Evolutionary conservation across 2,888 invertebrate species (phyloP).

Genomic region (Drosophila melanosoma): DNA sequence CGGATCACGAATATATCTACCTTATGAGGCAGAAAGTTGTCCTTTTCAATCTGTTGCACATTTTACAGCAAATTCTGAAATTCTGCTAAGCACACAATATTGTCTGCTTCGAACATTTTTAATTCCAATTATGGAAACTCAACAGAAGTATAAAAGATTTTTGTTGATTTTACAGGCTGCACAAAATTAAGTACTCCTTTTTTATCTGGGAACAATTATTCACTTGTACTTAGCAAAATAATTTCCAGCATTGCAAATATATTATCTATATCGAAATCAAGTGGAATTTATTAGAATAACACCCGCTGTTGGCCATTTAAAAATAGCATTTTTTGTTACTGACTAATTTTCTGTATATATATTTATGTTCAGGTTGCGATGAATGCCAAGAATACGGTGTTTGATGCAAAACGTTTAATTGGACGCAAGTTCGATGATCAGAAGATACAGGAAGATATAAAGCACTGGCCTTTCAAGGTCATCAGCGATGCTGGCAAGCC

Average conservation of each 20-base stretch:
- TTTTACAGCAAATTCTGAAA: neutral
- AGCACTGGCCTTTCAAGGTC: constrained; percentile 92
- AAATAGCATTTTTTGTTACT: constrained; percentile 32
- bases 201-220: neutral
- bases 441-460: constrained; percentile 92
- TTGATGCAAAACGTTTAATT: constrained; percentile 93
- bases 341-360: constrained; percentile 22
- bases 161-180: neutral
- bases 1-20: neutral
- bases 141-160: neutral
- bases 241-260: neutral
- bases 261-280: neutral
- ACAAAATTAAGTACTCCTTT: neutral
- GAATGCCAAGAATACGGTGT: constrained; percentile 93
- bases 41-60: neutral
- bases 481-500: constrained; percentile 89
- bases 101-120: neutral
- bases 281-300: constrained; percentile 10
- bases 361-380: constrained; percentile 87
- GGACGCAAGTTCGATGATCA: constrained; percentile 92
- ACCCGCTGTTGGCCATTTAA: constrained; percentile 22
- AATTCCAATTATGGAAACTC: neutral
- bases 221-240: neutral
- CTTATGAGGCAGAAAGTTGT: neutral
- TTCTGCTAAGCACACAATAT: neutral